Percentiles rank a stretch among this genome's conserved stretches.
phyloP scores from a whole-genome alignment of 2,113 vertebrate genomes.

The Pelvicachromis taeniatus region DNA sequence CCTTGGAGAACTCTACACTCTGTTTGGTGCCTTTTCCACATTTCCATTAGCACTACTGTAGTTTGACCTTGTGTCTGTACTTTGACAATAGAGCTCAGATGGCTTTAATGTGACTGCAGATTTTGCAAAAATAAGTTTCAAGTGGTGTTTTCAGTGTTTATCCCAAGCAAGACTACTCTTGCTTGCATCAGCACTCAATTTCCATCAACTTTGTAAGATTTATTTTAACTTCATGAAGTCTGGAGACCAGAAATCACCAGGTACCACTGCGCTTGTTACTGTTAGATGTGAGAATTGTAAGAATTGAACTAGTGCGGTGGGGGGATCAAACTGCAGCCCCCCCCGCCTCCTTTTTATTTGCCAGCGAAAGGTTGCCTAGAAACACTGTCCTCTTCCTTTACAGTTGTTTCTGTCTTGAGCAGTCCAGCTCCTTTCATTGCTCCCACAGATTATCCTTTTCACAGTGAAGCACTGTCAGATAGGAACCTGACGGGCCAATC shows the following conservation, averaged over 20 bases:
- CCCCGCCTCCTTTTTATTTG: neutral
- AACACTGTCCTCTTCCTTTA: neutral
- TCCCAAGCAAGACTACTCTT: neutral
- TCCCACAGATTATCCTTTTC: conserved; percentile 39
- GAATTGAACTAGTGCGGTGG: neutral
- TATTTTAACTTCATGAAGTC: neutral
- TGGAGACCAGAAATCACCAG: neutral
- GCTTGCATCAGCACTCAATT: neutral
- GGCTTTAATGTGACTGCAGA: neutral
- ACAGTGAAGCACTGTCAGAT: neutral
- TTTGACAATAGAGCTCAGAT: neutral
- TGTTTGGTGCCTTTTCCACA: neutral
- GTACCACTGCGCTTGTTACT: neutral
- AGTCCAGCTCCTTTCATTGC: neutral
- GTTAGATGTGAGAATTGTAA: neutral
- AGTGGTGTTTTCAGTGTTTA: neutral
- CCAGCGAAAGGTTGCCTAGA: neutral
- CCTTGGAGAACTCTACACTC: neutral
- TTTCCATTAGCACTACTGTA: neutral
- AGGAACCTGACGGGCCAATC: conserved; percentile 30
- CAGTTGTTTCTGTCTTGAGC: neutral
- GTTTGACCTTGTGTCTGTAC: neutral
- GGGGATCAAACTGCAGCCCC: neutral
- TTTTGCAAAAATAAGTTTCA: neutral
- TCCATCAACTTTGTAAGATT: neutral